Evolutionary conservation across 2,888 invertebrate genomes (phyloP), one percentile per base, ranked within the genome.

Genomic region (Drosophila yooni): DNA sequence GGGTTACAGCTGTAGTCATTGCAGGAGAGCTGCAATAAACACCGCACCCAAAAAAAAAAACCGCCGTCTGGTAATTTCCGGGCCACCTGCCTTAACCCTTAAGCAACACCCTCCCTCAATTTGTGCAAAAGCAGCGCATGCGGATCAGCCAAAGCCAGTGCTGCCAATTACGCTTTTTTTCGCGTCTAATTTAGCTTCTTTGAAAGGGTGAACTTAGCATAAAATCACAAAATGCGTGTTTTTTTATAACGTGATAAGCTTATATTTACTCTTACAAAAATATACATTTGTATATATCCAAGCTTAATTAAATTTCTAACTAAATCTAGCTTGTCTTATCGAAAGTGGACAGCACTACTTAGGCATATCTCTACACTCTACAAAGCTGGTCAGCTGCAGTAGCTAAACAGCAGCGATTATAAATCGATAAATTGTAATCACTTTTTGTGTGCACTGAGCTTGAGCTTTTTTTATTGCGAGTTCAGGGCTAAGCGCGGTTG

Each of bases 401-500:
- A 29, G 8, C 27, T n/a, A 36, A 76, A 83, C 78, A 76, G 29
- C 46, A 31, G 56, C 71, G 43, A 48, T 43, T 65, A 74, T 21
- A 46, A 88, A 85, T 84, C 88, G 75, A 84, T 84, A 71, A 54
- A 54, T 63, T 62, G 57, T 54, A 53, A 34, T 46, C 8, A 65
- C 54, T 63, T 74, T 74, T 60, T 63, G 62, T 72, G 54, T 57
- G 58, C 67, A 54, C 53, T 61, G 63, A 66, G 77, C 74, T 73
- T 67, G 61, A 46, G 68, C 79, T 81, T 83, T 79, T 74, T 46
- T 25, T 58, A 27, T 59, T 57, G 48, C 34, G 76, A 74, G 85
- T 85, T 85, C 85, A 85, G 79, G 85, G 85, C 85, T 85, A 87
- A 89, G 75, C 74, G 74, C 79, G 85, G 85, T 84, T 79, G 84